Percentiles rank a stretch among this genome's conserved stretches.
These are phyloP conservation scores for Cheilosia impressa DNA, from an alignment of 2,888 invertebrate species.

Conservation along the genomic window DNA sequence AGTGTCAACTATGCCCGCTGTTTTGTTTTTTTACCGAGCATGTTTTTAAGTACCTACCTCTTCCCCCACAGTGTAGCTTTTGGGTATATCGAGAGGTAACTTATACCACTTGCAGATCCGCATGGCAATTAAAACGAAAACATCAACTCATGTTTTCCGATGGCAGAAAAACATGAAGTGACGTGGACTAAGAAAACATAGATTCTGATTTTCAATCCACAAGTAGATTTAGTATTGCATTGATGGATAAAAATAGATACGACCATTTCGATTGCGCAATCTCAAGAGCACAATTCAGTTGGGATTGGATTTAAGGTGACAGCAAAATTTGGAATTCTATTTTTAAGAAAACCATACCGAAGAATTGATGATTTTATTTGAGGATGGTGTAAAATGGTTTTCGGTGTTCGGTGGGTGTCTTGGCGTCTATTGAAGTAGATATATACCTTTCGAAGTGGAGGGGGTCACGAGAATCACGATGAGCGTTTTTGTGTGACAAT, in stretches of 20 bases:
- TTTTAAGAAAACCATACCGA: slow-evolving; percentile 7
- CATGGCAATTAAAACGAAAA: slow-evolving; percentile 26
- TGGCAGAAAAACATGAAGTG: slow-evolving; percentile 42
- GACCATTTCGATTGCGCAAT: slow-evolving; percentile 60
- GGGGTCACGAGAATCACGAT: slow-evolving; percentile 6
- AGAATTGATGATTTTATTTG: slow-evolving; percentile 9
- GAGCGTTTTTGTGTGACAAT: slow-evolving; percentile 12
- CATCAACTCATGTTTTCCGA: slow-evolving; percentile 43
- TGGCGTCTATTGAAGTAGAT: slow-evolving; percentile 8
- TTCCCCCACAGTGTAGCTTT: neutral
- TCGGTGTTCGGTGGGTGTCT: neutral
- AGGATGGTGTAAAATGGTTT: slow-evolving; percentile 6
- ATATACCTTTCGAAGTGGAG: slow-evolving; percentile 20
- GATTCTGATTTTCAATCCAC: slow-evolving; percentile 42
- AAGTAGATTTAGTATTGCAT: slow-evolving; percentile 63
- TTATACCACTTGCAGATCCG: neutral
- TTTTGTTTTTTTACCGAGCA: slow-evolving; percentile 7
- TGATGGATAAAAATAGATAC: slow-evolving; percentile 65
- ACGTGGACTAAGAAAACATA: slow-evolving; percentile 36
- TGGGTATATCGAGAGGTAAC: neutral
- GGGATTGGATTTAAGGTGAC: slow-evolving; percentile 42
- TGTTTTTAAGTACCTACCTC: slow-evolving; percentile 3
- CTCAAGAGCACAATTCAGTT: slow-evolving; percentile 28
- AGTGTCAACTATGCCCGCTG: slow-evolving; percentile 16
- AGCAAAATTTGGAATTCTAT: slow-evolving; percentile 57